Percentiles rank a stretch among this genome's conserved stretches.
phyloP scores from a whole-genome alignment of 1,140 invertebrate species.

The Bombyx mandarina region DNA sequence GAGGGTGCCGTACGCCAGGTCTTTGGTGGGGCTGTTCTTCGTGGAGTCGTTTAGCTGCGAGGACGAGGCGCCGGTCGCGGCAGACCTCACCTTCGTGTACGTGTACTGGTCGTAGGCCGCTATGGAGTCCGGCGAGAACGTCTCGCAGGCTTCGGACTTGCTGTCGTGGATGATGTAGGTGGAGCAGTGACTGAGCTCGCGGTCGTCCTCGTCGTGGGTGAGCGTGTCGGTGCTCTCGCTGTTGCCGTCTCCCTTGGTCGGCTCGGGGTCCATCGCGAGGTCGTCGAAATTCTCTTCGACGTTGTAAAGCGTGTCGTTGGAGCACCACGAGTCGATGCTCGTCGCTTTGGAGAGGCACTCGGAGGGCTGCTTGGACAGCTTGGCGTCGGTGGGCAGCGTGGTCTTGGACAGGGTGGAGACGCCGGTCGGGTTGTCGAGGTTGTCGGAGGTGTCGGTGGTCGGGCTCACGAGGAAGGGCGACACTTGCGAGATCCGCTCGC shows the following conservation, averaged over 20 bases:
- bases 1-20: conserved; percentile 55
- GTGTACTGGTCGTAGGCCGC: conserved; percentile 51
- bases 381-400: conserved; percentile 58
- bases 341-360: conserved; percentile 71
- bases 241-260: conserved; percentile 36
- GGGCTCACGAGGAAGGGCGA: conserved; percentile 58
- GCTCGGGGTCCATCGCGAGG: conserved; percentile 51
- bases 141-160: conserved; percentile 51
- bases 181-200: conserved; percentile 50
- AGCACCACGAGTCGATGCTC: conserved; percentile 75
- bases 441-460: conserved; percentile 51
- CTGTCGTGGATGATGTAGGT: conserved; percentile 62
- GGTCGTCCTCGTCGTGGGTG: conserved; percentile 52
- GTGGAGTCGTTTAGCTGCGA: conserved; percentile 44
- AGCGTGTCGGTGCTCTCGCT: conserved; percentile 56
- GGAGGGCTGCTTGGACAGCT: conserved; percentile 49
- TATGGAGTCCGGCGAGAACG: conserved; percentile 58
- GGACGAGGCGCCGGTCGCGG: conserved; percentile 26
- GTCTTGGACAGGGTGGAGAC: conserved; percentile 57
- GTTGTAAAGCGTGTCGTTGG: conserved; percentile 74
- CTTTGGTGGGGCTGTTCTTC: conserved; percentile 52
- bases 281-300: conserved; percentile 72
- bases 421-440: conserved; percentile 37
- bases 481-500: conserved; percentile 55
- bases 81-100: conserved; percentile 53